Base-by-base conservation (phyloP, 2,888 invertebrate genomes). In the Oscheius sp. region DNA sequence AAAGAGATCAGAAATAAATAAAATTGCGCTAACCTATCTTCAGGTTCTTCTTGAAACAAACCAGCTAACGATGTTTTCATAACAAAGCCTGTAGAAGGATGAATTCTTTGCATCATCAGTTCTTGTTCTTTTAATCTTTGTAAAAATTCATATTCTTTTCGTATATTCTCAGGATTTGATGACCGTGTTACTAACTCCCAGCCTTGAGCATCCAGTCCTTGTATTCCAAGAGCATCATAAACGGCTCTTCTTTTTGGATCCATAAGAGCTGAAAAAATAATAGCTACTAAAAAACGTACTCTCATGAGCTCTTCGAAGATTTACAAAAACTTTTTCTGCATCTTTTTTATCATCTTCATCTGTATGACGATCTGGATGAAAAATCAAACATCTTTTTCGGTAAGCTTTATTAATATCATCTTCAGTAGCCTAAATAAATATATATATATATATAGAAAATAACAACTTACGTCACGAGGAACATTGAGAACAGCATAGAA, bases 371-470 rank as follows among this genome's bases (percentile, higher is more conserved):
- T 98, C 97, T 0, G 98, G 97, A 87, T 98, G 98, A 86, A 95
- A 97, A 81, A 94, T 91, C 75, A 92, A 91, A 80, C 95, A 95
- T 66, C 95, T 91, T 63, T 92, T 91, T 71, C 95, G 90, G 87
- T 95, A 98, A 1, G 96, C 93, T 89, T 92, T 92, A 84, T 91
- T 94, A 77, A 98, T 95, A 87, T 97, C 95, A 77, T 96, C 95
- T 57, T 89, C 89, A 41, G 92, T 90, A 6, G 97, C 97, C 97
- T 98, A 86, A 57, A 88, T 33, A 38, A 22, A 30, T 32, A 17
- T 33, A 33, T 54, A n/a, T n/a, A n/a, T n/a, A n/a, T n/a, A n/a
- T n/a, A 38, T 20, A 26, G 30, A 38, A 51, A 28, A 51, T 28
- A 26, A 14, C n/a, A 30, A 74, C 81, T 70, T 47, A 82, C 83